A percentile compares a stretch with the other conserved stretches of the same genome.
Evolutionary conservation across 2,888 invertebrate species (phyloP).

Genomic region (Sialis lutaria): DNA sequence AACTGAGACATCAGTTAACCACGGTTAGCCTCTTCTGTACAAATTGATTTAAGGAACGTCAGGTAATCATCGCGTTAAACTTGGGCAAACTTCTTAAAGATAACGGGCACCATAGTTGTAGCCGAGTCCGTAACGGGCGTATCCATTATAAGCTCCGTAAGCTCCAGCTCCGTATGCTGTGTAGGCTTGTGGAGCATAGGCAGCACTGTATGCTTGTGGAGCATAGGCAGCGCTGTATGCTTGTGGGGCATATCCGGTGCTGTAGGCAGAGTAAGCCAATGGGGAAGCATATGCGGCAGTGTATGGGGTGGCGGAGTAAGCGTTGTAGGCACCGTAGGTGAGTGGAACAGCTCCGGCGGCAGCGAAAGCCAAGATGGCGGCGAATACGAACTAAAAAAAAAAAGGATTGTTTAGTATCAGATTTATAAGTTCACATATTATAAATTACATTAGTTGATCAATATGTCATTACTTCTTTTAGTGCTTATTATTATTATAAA

Average conservation of each 20-base stretch:
- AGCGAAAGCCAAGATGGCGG: constrained; percentile 8
- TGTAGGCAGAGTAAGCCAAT: constrained; percentile 24
- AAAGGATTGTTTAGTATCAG: too few relatives aligned
- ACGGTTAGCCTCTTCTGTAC: too few relatives aligned
- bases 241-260: constrained; percentile 12
- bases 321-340: constrained; percentile 6
- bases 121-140: background rate
- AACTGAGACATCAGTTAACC: too few relatives aligned
- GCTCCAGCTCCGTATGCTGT: background rate
- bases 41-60: background rate
- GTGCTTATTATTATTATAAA: too few relatives aligned
- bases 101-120: background rate
- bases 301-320: constrained; percentile 18
- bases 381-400: constrained; percentile 26
- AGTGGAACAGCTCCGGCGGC: constrained; percentile 14
- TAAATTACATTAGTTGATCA: too few relatives aligned
- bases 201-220: background rate
- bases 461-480: too few relatives aligned
- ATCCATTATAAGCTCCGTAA: background rate
- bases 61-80: background rate
- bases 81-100: background rate
- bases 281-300: constrained; percentile 22
- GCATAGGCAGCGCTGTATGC: constrained; percentile 8
- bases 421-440: too few relatives aligned
- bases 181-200: constrained; percentile 3